Base-by-base conservation (phyloP, 2,797 vertebrate genomes). In the Tympanoctomys barrerae region DNA sequence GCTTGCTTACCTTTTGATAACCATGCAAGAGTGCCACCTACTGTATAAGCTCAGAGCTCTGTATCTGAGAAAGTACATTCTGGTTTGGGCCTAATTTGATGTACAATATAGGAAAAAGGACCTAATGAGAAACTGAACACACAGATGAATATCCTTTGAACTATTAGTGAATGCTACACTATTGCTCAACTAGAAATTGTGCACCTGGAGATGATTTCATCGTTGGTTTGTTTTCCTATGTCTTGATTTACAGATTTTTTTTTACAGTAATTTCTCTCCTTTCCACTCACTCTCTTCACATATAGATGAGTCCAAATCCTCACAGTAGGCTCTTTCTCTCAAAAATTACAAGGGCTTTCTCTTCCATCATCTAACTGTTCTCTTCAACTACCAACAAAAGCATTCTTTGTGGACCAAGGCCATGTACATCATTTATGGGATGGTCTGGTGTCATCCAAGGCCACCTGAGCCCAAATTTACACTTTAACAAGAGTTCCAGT, bases 1-100 rank as follows among this genome's bases (percentile, higher is more conserved):
- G 71, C 73, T 73, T 87, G 83, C 77, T 78, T 49, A 82, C 70
- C 33, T 80, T 54, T 70, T 46, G 90, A 86, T 33, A 24, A 39
- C 42, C n/a, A 77, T 31, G 33, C 85, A 84, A 96, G 91, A 86
- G 90, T 94, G 94, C 94, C 97, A 94, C 92, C 96, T 98, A 59
- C 96, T 96, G 94, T 96, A 61, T 75, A 86, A 87, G 26, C 59
- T 91, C 31, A 28, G 46, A 84, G 77, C 3, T 28, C n/a, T 49
- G 21, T 22, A 28, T 84, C 80, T 68, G 66, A 13, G 24, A n/a
- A 62, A 89, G 81, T 12, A n/a, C 28, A 28, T 52, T 85, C 57
- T 95, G 54, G 21, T 80, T 95, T 89, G 22, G 54, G 33, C 64
- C 42, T 81, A 62, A 73, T 79, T 89, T 82, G 33, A n/a, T 19